Base-by-base conservation (phyloP, 2,113 vertebrate genomes). In the Lepus europaeus region DNA sequence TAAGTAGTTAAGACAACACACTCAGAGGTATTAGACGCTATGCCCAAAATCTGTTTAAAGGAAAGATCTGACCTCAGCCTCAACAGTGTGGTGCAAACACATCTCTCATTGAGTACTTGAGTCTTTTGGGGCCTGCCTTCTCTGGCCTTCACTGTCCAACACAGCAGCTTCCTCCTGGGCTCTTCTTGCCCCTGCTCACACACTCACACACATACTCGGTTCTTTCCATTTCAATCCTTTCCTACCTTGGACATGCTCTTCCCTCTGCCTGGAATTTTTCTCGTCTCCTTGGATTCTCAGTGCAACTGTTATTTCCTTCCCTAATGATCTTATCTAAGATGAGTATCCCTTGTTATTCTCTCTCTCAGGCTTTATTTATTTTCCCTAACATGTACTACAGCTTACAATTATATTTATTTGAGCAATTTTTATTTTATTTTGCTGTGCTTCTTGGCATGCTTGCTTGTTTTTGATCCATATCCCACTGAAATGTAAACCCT, bases 381-480 rank as follows among this genome's bases (percentile, higher is more conserved):
- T 76, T 76, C 81, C 33, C 59, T 79, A 92, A 87, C 69, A 92
- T 84, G 79, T 85, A 66, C 12, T 81, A 63, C 6, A 76, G 59
- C 56, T 94, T 90, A 86, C 16, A 93, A 85, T 68, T 64, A n/a
- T 51, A 69, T 53, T 93, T 91, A 63, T 64, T 91, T 87, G 17
- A 6, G 33, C 91, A 33, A 20, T 49, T 91, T 90, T 86, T 72
- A 56, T 59, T 91, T 69, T 63, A 69, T 66, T 72, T 79, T 74
- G 29, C 68, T 61, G 82, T 82, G 23, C 61, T 80, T 77, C 13
- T 88, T 93, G 87, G 5, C 23, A 91, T 56, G 10, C 2, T 81
- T 93, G 25, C 31, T 82, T 66, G 9, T 87, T 96, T 83, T 70
- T 76, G 69, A 86, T 86, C 25, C 25, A 31, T 27, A 93, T 84